Evolutionary conservation across 2,113 vertebrate species (phyloP), one percentile per base, ranked within the genome.

Genomic region (Istiophorus platypterus): DNA sequence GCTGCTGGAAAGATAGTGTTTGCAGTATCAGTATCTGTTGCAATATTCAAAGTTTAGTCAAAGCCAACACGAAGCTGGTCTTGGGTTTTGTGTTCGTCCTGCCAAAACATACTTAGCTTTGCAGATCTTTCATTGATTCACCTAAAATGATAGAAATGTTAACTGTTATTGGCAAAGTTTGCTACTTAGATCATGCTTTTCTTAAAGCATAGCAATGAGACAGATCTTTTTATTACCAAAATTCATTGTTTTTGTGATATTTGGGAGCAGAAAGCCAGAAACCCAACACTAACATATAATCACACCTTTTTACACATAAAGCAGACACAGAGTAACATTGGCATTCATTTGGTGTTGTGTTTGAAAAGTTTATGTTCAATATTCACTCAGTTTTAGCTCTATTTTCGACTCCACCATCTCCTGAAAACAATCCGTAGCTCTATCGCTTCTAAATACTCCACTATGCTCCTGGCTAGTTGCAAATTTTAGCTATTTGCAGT

Each of bases 11-110:
- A 71, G 57, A 72, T 31, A 13, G 8, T 10, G 20, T 58, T 42
- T 76, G 27, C 2, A 6, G 39, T 11, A 20, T 24, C 6, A 12
- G 8, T 22, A 59, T 76, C 56, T 49, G 56, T 54, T 80, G 52
- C 65, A 34, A 14, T 26, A 69, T 82, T 76, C 67, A 87, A 87
- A 86, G 56, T 62, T 14, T 47, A 87, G 63, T 3, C 2, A 52
- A 15, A 49, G 54, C n/a, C n/a, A n/a, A n/a, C n/a, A n/a, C n/a
- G n/a, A n/a, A 71, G 18, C 6, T 14, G 13, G 15, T 31, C 14
- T 26, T 27, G 24, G 42, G n/a, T 24, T 74, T 80, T 72, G 24
- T 54, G 12, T 14, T 64, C 42, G 0, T 52, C 45, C 20, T 72
- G 20, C 63, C 54, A 69, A 72, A 72, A 84, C 51, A 59, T 11